Evolutionary conservation across 53 echinoderm and acorn worm species (phyloP).

Genomic region (Patiria pectinifera): DNA sequence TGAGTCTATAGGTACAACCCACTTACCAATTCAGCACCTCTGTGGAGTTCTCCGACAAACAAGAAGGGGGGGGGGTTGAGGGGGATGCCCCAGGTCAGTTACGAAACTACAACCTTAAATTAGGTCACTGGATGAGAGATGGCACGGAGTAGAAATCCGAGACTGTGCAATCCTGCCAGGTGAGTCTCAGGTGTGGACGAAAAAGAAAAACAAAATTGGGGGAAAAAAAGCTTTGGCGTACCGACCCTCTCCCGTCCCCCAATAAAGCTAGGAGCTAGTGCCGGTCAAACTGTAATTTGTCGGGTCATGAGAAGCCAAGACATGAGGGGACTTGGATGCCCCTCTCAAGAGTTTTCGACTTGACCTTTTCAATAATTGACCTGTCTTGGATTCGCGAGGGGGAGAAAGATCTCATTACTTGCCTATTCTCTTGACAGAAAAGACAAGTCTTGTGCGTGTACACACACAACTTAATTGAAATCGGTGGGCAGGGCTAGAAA

Average conservation of each 20-base stretch:
- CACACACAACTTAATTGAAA: neutral
- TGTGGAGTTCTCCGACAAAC: neutral
- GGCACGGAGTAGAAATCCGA: constrained; percentile 42
- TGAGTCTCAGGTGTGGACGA: constrained; percentile 51
- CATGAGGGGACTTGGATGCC: neutral
- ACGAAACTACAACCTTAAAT: constrained; percentile 39
- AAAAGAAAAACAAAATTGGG: neutral
- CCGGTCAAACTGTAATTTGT: constrained; percentile 46
- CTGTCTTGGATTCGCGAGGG: constrained; percentile 1
- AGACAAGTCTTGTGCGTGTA: neutral
- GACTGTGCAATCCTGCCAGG: constrained; percentile 20
- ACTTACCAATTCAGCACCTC: constrained; percentile 39
- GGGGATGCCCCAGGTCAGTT: constrained; percentile 32
- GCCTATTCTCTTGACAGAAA: neutral
- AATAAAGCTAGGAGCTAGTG: constrained; percentile 22
- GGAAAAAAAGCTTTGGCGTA: neutral
- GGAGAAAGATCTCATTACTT: neutral
- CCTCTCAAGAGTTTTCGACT: neutral
- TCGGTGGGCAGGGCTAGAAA: neutral
- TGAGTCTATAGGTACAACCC: constrained; percentile 57
- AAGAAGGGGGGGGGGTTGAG: neutral
- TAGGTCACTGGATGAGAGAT: constrained; percentile 62
- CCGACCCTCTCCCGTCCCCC: constrained; percentile 22
- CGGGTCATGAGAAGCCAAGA: neutral
- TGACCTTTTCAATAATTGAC: constrained; percentile 23